Evolutionary conservation across 2,797 vertebrate species (phyloP), one percentile per base, ranked within the genome.

Genomic region (Ctenopoma multispine): DNA sequence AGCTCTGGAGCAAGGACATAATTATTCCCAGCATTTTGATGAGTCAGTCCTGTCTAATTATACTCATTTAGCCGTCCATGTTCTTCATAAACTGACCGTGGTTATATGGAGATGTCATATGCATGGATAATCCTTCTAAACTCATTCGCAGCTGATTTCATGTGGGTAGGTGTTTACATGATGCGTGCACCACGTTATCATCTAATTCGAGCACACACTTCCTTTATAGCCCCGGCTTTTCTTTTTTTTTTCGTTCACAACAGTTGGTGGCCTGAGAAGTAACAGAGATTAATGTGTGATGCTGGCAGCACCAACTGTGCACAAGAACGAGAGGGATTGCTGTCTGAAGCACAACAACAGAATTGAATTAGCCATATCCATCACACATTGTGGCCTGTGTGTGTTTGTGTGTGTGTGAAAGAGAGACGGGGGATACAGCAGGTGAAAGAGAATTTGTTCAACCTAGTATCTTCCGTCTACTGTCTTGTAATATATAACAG

Each of bases 341-440:
- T 11, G 64, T 69, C 85, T 72, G 57, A 62, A 67, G 24, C 65
- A 54, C 54, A 63, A 69, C 83, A 82, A 47, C 80, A 75, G 47
- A 51, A 75, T 21, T 66, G 65, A 82, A 88, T 83, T 81, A 86
- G 74, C 51, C n/a, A 3, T 69, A 77, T 87, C 80, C 82, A 84
- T 83, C 83, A 80, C 54, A 51, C 29, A 24, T 20, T 48, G 62
- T 24, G 15, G 63, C 48, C 40, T 3, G 60, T 18, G 61, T 59
- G 58, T 44, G 34, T 62, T 2, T 31, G 20, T n/a, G 43, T 46
- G 69, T 29, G 41, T 24, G 64, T 20, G 44, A 31, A 46, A 56
- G 3, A 27, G 6, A 15, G 43, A 44, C 56, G 48, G 27, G 27
- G 27, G 56, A 67, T 36, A 27, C 15, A 47, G 44, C 41, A 12